Evolutionary conservation across 2,888 invertebrate species (phyloP), one percentile per base, ranked within the genome.

Genomic region (Hartigia nigra): DNA sequence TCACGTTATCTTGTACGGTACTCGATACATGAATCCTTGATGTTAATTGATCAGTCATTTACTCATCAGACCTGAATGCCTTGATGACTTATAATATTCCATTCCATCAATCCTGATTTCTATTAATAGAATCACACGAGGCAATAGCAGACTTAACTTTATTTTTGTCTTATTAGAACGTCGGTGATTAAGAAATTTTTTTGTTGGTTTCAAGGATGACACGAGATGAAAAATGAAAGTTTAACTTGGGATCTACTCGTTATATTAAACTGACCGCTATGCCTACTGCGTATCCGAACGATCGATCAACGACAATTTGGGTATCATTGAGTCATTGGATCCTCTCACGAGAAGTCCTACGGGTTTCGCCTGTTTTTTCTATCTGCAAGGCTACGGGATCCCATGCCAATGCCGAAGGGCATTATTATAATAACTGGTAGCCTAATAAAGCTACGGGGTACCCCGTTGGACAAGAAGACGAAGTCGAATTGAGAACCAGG

Each of bases 371-470:
- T 34, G 72, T 34, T 55, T 55, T 55, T 55, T 55, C 55, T 55
- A 55, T 55, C 55, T 23, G 23, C 55, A 55, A 55, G 55, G 23
- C 55, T 55, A 23, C 1, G 55, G 55, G 55, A 23, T 55, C 55
- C 23, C 55, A 55, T 55, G 55, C 55, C 9, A 55, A 55, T 55
- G 23, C 55, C 55, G 55, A 9, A 70, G 75, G 80, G 77, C 79
- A 85, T 86, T 86, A 86, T 83, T 84, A 85, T 86, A 86, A 86
- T 86, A 86, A 86, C 83, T 84, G 86, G 85, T 85, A 84, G 86
- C 83, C 82, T 81, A 82, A 85, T 86, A 85, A 86, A 86, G 81
- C 84, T 80, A 76, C 81, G 82, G 85, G 84, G 84, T 80, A 82
- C 76, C 82, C 81, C 82, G 80, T 85, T 81, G 83, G 79, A 76